Evolutionary conservation across 1,140 invertebrate species (phyloP).

Genomic region (Calephelis nemesis): DNA sequence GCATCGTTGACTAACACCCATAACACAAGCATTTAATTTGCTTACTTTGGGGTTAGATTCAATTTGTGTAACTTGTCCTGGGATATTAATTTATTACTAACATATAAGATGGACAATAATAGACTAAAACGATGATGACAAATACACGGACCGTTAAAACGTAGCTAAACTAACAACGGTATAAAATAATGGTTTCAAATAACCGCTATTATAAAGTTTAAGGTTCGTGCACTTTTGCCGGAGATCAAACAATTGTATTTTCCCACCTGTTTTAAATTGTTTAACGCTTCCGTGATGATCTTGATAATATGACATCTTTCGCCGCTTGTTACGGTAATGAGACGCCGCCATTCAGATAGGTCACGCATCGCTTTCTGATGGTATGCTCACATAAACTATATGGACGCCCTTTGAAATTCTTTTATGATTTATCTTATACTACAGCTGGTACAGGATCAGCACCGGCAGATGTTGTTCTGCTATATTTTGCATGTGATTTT

Average conservation of each 20-base stretch:
- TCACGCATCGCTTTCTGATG: slow-evolving; percentile 15
- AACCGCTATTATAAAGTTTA: neutral
- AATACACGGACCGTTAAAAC: neutral
- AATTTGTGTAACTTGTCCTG: too few species aligned
- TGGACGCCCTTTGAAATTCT: neutral
- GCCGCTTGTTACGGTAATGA: slow-evolving; percentile 42
- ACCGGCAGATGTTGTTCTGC: too few species aligned
- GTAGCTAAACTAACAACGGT: neutral
- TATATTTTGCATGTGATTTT: too few species aligned
- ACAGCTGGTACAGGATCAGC: too few species aligned
- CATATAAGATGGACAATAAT: too few species aligned
- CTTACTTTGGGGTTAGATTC: too few species aligned
- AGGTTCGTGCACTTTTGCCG: neutral
- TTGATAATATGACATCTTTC: slow-evolving; percentile 35
- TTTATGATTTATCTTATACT: too few species aligned
- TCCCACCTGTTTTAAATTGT: slow-evolving; percentile 39
- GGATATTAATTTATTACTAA: too few species aligned
- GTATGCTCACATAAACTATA: neutral
- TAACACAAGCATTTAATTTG: too few species aligned
- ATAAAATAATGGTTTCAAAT: neutral
- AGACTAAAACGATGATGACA: too few species aligned
- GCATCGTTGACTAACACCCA: too few species aligned
- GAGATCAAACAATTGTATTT: slow-evolving; percentile 9
- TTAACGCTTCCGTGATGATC: slow-evolving; percentile 42
- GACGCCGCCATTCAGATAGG: slow-evolving; percentile 35